Evolutionary conservation across 2,888 invertebrate species (phyloP).

Genomic region (Rhabditoides inermis): DNA sequence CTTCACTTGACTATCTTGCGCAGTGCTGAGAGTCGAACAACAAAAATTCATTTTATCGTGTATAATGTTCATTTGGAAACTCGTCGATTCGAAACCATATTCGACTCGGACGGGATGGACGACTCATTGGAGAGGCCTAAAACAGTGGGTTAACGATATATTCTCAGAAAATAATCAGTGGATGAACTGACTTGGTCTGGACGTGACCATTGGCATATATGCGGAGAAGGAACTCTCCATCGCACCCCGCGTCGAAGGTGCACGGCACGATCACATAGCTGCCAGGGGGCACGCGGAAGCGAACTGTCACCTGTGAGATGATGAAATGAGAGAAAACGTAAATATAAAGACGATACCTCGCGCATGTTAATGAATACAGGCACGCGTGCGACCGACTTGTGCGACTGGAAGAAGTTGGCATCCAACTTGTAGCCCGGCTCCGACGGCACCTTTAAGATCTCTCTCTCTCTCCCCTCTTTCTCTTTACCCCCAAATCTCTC

Average conservation of each 20-base stretch:
- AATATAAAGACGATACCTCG: constrained; percentile 62
- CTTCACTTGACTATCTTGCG: too few relatives aligned
- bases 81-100: too few relatives aligned
- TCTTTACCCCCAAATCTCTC: neutral
- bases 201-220: constrained; percentile 76
- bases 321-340: neutral
- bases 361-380: constrained; percentile 90
- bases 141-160: too few relatives aligned
- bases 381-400: constrained; percentile 67
- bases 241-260: constrained; percentile 87
- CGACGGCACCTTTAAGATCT: too few relatives aligned
- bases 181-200: constrained; percentile 30
- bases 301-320: constrained; percentile 63
- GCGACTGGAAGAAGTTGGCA: constrained; percentile 76
- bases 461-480: too few relatives aligned
- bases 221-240: constrained; percentile 85
- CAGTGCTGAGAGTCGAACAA: too few relatives aligned
- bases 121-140: too few relatives aligned
- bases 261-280: constrained; percentile 88
- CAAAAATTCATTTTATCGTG: too few relatives aligned
- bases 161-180: too few relatives aligned
- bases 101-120: too few relatives aligned
- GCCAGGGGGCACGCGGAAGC: constrained; percentile 85
- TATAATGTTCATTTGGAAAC: too few relatives aligned
- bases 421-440: too few relatives aligned